Percentiles rank a stretch among this genome's conserved stretches.
Evolutionary conservation across 2,888 invertebrate species (phyloP).

Genomic region (Drosophila imparisetae): DNA sequence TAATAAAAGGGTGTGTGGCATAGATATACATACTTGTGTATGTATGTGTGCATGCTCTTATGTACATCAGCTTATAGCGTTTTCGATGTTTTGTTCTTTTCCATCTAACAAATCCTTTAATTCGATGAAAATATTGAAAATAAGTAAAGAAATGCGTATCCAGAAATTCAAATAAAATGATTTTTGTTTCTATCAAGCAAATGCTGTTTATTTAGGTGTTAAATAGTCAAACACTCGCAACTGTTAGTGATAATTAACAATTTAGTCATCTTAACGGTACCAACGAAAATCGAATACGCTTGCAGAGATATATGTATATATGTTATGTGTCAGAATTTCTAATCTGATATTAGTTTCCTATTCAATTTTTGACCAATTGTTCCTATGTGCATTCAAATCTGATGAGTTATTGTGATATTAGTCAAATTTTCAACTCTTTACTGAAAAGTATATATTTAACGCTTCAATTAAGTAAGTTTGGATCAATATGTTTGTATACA

Average conservation of each 20-base stretch:
- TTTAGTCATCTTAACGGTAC: background rate
- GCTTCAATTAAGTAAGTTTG: background rate
- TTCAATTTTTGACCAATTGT: background rate
- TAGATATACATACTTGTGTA: conserved; percentile 12
- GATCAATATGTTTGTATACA: background rate
- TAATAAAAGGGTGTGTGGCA: conserved; percentile 56
- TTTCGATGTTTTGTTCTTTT: background rate
- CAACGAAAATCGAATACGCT: background rate
- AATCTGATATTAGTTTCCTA: background rate
- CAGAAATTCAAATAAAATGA: background rate
- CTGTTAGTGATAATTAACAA: conserved; percentile 5
- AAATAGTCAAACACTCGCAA: conserved; percentile 4
- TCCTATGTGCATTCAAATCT: background rate
- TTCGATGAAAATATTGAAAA: background rate
- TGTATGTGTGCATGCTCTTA: conserved; percentile 2
- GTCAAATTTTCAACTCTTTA: background rate
- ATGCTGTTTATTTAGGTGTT: background rate
- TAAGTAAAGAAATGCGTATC: background rate
- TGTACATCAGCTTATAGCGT: background rate
- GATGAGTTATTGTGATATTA: background rate
- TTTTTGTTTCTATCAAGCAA: background rate
- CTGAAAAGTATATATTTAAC: background rate
- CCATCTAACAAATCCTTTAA: background rate
- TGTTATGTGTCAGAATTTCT: background rate
- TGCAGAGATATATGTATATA: background rate